Conservation (phyloP, 2,113 vertebrate species). For the Danionella cerebrum region DNA sequence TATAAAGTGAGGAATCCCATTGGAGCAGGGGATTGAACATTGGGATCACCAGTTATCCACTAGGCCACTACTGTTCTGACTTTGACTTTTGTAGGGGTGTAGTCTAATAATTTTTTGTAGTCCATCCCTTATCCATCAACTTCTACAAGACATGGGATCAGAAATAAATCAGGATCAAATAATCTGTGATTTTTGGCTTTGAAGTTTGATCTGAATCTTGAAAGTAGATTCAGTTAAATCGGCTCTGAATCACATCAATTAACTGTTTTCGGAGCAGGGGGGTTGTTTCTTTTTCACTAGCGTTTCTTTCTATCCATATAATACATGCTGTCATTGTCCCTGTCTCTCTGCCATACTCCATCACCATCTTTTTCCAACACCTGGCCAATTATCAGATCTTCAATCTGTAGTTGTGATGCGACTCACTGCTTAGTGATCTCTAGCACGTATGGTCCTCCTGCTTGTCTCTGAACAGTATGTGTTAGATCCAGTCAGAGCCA, state of each 20-base stretch:
- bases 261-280: background rate
- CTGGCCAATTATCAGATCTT: background rate
- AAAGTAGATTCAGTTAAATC: background rate
- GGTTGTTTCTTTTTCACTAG: background rate
- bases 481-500: constrained; percentile 31
- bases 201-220: too few relatives aligned
- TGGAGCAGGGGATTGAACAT: too few relatives aligned
- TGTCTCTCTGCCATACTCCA: background rate
- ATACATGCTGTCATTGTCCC: background rate
- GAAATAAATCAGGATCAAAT: too few relatives aligned
- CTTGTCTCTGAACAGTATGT: background rate
- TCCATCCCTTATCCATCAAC: too few relatives aligned
- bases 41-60: too few relatives aligned
- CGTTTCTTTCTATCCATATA: background rate
- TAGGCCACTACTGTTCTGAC: too few relatives aligned
- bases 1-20: too few relatives aligned
- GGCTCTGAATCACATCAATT: background rate
- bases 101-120: too few relatives aligned
- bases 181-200: too few relatives aligned
- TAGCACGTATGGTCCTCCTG: background rate
- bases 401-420: background rate
- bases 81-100: too few relatives aligned
- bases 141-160: too few relatives aligned
- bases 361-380: background rate
- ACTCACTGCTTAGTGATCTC: background rate